Conservation (phyloP, 2,797 vertebrate species). For the Poeciliopsis infans region DNA sequence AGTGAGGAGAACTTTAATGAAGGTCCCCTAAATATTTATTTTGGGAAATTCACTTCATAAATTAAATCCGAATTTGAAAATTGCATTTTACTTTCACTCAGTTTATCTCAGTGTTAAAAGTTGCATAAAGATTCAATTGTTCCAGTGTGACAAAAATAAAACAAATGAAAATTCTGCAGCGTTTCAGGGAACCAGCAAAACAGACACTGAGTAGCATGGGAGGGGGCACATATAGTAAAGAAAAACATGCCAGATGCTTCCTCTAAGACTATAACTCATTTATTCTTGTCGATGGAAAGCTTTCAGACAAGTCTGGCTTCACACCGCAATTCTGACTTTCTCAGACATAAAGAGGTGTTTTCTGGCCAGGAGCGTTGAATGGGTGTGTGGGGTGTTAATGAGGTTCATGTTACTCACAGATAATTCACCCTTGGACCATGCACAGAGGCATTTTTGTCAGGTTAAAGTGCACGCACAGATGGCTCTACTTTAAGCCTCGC, state of each 20-base stretch:
- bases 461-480: slow-evolving; percentile 44
- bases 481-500: slow-evolving; percentile 51
- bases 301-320: slow-evolving; percentile 38
- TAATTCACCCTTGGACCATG: slow-evolving; percentile 44
- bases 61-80: neutral
- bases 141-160: neutral
- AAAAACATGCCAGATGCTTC: slow-evolving; percentile 60
- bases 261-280: slow-evolving; percentile 60
- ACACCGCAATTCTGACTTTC: slow-evolving; percentile 44
- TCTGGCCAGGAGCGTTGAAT: slow-evolving; percentile 36
- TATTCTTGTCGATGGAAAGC: slow-evolving; percentile 59
- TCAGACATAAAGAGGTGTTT: slow-evolving; percentile 22
- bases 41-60: neutral
- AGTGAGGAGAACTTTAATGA: too few relatives aligned
- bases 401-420: slow-evolving; percentile 53
- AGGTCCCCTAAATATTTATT: too few relatives aligned
- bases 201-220: slow-evolving; percentile 29
- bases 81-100: neutral
- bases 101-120: neutral
- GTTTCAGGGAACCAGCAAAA: slow-evolving; percentile 20
- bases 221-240: slow-evolving; percentile 47
- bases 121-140: neutral
- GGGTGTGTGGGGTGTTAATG: slow-evolving; percentile 54
- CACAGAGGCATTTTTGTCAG: slow-evolving; percentile 18
- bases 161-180: neutral